Conservation (phyloP, 2,888 invertebrate genomes). For the Parelbella ahira region DNA sequence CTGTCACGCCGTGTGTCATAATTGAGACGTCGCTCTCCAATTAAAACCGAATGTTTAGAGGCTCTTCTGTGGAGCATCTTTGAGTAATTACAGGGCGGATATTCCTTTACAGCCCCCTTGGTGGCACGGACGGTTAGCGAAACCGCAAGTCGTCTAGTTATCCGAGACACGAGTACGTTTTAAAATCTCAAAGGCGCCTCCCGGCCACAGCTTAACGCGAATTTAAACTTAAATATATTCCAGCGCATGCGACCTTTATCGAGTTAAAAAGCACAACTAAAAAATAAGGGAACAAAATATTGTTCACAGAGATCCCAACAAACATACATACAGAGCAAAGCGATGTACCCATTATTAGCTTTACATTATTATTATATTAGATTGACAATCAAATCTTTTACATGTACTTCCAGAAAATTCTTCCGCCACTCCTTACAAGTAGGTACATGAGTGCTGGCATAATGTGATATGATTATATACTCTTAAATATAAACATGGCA, state of each 20-base stretch:
- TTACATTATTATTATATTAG: too few species aligned
- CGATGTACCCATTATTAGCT: too few species aligned
- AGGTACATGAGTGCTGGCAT: too few species aligned
- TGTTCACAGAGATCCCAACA: too few species aligned
- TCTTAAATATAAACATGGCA: too few species aligned
- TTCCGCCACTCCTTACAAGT: too few species aligned
- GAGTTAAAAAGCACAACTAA: neutral
- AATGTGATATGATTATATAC: too few species aligned
- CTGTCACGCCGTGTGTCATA: conserved; percentile 58
- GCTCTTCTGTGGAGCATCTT: conserved; percentile 46
- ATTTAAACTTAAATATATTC: conserved; percentile 12
- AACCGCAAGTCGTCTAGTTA: conserved; percentile 35
- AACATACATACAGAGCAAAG: too few species aligned
- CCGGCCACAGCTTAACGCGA: conserved; percentile 33
- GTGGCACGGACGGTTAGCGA: conserved; percentile 41
- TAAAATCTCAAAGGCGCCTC: conserved; percentile 29
- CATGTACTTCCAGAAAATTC: too few species aligned
- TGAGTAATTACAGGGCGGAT: conserved; percentile 53
- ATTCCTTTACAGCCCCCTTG: conserved; percentile 41
- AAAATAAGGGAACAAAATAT: too few species aligned
- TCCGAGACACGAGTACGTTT: conserved; percentile 20
- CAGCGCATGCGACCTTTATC: conserved; percentile 34
- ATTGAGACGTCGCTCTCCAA: conserved; percentile 67
- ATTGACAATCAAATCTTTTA: too few species aligned
- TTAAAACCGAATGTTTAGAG: conserved; percentile 68